Evolutionary conservation across 2,797 vertebrate genomes (phyloP), one percentile per base, ranked within the genome.

Genomic region (Lacerta bilineata): DNA sequence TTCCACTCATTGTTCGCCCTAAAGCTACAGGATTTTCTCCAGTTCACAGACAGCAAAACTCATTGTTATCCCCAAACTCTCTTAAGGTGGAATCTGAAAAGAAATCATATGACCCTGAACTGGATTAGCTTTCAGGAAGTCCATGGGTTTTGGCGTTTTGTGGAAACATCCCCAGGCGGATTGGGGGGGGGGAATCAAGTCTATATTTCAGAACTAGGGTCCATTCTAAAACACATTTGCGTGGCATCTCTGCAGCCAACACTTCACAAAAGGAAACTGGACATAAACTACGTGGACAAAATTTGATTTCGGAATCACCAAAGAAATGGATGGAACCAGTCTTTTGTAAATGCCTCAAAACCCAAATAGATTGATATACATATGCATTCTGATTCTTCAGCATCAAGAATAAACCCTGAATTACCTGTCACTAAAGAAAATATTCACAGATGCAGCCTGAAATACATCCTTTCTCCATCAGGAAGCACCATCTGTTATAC

Each of bases 121-220:
- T 94, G 95, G 96, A 97, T 97, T 96, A 97, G 95, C 91, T 93
- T 95, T 96, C 96, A 97, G 97, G 96, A 97, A 96, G 96, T 95
- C 96, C 96, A 96, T 95, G 90, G 93, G 94, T 90, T 95, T 96
- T 97, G 91, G 95, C 91, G 94, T 96, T 96, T 95, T 95, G 92
- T 94, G 94, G 93, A 95, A 96, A 95, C 89, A 93, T 94, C 94
- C 95, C 96, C 93, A 93, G 94, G 94, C 95, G 93, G 87, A 94
- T 72, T 80, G 89, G 72, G 18, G 88, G 93, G 95, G 95, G 97
- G 96, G 95, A 93, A 93, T 93, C 92, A 95, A 96, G 92, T 86
- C 85, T 95, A 94, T 91, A 94, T 92, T 96, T 95, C 95, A 97
- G 93, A 94, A 95, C 84, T 10, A 76, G 91, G 94, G 93, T 92